A percentile compares a stretch with the other conserved stretches of the same genome.
phyloP scores from a whole-genome alignment of 2,888 invertebrate genomes.

The Nymphalis c-album region DNA sequence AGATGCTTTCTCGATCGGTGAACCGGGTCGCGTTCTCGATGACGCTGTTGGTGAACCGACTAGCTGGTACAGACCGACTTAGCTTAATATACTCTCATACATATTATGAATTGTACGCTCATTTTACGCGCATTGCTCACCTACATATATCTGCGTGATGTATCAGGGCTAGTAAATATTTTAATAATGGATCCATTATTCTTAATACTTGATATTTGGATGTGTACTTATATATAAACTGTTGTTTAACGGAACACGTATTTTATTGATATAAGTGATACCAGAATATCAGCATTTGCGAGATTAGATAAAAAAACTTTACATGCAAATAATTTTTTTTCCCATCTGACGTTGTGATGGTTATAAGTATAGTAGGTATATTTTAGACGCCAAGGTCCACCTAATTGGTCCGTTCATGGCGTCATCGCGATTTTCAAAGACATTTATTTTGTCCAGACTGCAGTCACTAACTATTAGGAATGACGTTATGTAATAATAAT shows the following conservation, averaged over 20 bases:
- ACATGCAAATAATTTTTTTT: slow-evolving; percentile 17
- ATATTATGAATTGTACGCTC: slow-evolving; percentile 45
- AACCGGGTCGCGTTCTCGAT: slow-evolving; percentile 81
- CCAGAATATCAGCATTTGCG: neutral
- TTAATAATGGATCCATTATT: slow-evolving; percentile 46
- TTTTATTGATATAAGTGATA: neutral
- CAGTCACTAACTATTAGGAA: neutral
- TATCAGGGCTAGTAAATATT: slow-evolving; percentile 66
- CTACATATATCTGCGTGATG: slow-evolving; percentile 50
- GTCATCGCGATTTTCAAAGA: slow-evolving; percentile 23
- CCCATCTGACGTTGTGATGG: slow-evolving; percentile 13
- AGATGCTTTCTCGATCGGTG: slow-evolving; percentile 80
- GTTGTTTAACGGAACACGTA: slow-evolving; percentile 25
- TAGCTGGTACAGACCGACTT: slow-evolving; percentile 40
- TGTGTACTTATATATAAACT: slow-evolving; percentile 20
- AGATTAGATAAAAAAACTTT: slow-evolving; percentile 8
- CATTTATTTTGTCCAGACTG: slow-evolving; percentile 16
- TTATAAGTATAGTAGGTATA: slow-evolving; percentile 31
- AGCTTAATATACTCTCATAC: slow-evolving; percentile 48
- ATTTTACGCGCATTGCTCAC: slow-evolving; percentile 46
- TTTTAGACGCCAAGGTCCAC: slow-evolving; percentile 29
- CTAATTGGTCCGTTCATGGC: slow-evolving; percentile 31
- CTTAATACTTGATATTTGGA: slow-evolving; percentile 30
- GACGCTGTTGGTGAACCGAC: slow-evolving; percentile 55
- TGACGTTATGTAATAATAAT: neutral